These are phyloP conservation scores for Loripinus fragilis DNA, from an alignment of 2,888 invertebrate genomes.

Conservation along the genomic window DNA sequence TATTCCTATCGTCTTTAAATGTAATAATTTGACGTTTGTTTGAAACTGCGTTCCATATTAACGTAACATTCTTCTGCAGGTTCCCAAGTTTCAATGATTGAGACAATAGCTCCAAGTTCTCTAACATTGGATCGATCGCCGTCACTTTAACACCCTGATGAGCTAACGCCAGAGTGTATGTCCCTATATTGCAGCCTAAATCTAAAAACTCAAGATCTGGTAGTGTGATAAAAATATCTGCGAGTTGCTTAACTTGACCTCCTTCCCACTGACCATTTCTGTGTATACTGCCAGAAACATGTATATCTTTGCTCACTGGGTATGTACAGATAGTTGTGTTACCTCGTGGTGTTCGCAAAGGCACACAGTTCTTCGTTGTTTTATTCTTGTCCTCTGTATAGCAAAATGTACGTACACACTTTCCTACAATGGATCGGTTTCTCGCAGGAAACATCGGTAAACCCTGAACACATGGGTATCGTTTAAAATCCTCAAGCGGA, in stretches of 20 bases:
- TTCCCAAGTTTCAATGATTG: constrained; percentile 38
- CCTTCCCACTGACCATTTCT: constrained; percentile 35
- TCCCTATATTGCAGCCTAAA: constrained; percentile 47
- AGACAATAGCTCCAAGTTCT: constrained; percentile 32
- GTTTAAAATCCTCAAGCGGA: neutral
- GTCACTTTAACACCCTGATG: constrained; percentile 33
- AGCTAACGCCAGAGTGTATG: constrained; percentile 38
- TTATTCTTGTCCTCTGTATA: neutral
- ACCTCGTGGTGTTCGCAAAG: neutral
- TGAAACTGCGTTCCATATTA: constrained; percentile 55
- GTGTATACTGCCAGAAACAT: constrained; percentile 21
- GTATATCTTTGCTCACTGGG: constrained; percentile 22
- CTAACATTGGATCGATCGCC: constrained; percentile 43
- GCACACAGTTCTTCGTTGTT: neutral
- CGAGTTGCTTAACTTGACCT: constrained; percentile 23
- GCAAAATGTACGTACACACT: neutral
- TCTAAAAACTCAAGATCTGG: constrained; percentile 38
- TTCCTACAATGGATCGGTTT: neutral
- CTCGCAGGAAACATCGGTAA: neutral
- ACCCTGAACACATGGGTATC: neutral
- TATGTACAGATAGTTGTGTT: constrained; percentile 38
- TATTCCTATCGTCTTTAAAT: constrained; percentile 29
- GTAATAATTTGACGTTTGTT: constrained; percentile 22
- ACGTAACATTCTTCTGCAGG: constrained; percentile 30
- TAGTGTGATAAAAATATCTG: constrained; percentile 5